Evolutionary conservation across 2,113 vertebrate genomes (phyloP).

Genomic region (Cariama cristata): DNA sequence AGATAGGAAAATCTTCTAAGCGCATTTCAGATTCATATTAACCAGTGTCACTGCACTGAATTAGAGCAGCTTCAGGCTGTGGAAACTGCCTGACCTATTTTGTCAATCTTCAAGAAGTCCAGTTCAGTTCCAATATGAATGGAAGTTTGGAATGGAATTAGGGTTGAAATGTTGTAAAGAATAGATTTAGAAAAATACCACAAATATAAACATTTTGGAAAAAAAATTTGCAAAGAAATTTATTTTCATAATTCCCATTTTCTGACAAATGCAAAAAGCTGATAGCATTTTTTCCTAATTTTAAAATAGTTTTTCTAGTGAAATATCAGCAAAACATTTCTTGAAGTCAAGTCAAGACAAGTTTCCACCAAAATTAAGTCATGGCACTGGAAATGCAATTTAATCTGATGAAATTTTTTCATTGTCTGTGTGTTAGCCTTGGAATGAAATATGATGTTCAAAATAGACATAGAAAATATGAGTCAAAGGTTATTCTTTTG

Average conservation of each 20-base stretch:
- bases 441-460: neutral
- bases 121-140: neutral
- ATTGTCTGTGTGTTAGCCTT: neutral
- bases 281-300: neutral
- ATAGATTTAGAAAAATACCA: neutral
- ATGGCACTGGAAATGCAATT: neutral
- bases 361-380: neutral
- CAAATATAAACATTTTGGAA: neutral
- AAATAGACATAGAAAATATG: neutral
- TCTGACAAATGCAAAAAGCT: neutral
- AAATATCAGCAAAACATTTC: neutral
- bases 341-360: neutral
- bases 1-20: neutral
- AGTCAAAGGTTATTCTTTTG: neutral
- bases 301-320: neutral
- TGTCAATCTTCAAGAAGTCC: neutral
- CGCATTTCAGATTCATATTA: neutral
- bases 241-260: neutral
- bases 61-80: neutral
- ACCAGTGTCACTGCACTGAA: neutral
- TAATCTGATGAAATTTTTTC: neutral
- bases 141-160: neutral
- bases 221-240: fast-evolving
- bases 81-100: neutral
- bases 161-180: neutral